Percentiles rank a stretch among this genome's conserved stretches.
phyloP scores from a whole-genome alignment of 2,113 vertebrate genomes.

The Bettongia penicillata region DNA sequence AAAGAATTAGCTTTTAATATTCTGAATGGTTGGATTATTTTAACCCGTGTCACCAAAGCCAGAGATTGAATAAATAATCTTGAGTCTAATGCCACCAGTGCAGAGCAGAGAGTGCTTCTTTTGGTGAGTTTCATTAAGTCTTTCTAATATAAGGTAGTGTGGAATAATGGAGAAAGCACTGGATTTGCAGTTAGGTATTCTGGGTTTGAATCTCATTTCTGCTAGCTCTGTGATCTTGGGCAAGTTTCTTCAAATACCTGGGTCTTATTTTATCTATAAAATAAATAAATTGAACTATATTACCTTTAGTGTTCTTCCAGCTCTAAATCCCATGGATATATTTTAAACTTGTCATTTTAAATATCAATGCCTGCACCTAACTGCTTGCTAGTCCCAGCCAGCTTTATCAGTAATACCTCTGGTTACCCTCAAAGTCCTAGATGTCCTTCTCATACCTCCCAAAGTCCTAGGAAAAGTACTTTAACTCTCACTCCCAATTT shows the following conservation, averaged over 20 bases:
- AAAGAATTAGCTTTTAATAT: slow-evolving; percentile 73
- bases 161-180: background rate
- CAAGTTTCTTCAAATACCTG: background rate
- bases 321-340: background rate
- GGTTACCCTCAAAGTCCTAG: background rate
- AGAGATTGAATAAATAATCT: slow-evolving; percentile 51
- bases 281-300: background rate
- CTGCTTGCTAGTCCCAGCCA: background rate
- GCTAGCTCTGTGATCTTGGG: background rate
- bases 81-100: background rate
- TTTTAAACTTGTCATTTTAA: background rate
- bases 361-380: background rate
- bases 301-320: background rate
- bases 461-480: background rate
- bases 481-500: background rate
- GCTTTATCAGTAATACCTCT: background rate
- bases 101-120: background rate
- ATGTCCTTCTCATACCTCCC: background rate
- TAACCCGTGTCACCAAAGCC: slow-evolving; percentile 67
- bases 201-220: background rate
- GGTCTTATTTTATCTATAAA: background rate
- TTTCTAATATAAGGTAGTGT: background rate
- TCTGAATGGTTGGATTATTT: slow-evolving; percentile 74
- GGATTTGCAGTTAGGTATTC: background rate
- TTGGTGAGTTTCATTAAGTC: background rate